phyloP scores from a whole-genome alignment of 64 coral and sea anemone genomes.

The Dendronephthya gigantea region DNA sequence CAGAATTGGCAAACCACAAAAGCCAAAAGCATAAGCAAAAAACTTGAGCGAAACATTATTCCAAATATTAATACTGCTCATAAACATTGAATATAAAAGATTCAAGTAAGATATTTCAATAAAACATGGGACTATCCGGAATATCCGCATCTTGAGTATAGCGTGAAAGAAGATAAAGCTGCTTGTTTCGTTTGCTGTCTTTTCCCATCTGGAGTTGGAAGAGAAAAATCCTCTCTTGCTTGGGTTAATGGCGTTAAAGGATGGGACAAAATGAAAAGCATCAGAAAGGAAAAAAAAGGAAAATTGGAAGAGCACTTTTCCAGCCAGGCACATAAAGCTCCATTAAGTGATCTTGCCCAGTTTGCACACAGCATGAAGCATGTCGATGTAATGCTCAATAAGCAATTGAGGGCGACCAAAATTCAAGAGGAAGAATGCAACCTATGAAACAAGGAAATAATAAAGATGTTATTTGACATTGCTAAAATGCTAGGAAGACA shows the following conservation, averaged over 20 bases:
- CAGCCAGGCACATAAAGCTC: neutral
- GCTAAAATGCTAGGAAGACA: slow-evolving; percentile 24
- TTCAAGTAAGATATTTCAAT: too few relatives aligned
- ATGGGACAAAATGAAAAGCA: slow-evolving; percentile 1
- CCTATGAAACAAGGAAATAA: neutral
- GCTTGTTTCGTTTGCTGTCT: too few relatives aligned
- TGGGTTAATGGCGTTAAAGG: neutral
- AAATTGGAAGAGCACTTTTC: neutral
- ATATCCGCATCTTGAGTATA: too few relatives aligned
- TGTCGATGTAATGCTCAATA: neutral
- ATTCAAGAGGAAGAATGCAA: neutral
- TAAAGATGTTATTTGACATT: slow-evolving; percentile 1
- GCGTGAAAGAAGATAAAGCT: too few relatives aligned
- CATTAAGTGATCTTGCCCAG: neutral
- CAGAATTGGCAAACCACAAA: too few relatives aligned
- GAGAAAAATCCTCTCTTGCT: neutral
- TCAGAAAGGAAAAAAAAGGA: neutral
- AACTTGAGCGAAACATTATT: too few relatives aligned
- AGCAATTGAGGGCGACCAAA: neutral
- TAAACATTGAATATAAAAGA: too few relatives aligned
- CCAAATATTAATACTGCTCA: too few relatives aligned
- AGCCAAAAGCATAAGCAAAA: too few relatives aligned
- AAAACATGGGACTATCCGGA: too few relatives aligned
- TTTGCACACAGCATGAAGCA: neutral
- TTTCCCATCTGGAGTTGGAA: neutral